phyloP scores from a whole-genome alignment of 2,888 invertebrate genomes.

The Nephrotoma appendiculata region DNA sequence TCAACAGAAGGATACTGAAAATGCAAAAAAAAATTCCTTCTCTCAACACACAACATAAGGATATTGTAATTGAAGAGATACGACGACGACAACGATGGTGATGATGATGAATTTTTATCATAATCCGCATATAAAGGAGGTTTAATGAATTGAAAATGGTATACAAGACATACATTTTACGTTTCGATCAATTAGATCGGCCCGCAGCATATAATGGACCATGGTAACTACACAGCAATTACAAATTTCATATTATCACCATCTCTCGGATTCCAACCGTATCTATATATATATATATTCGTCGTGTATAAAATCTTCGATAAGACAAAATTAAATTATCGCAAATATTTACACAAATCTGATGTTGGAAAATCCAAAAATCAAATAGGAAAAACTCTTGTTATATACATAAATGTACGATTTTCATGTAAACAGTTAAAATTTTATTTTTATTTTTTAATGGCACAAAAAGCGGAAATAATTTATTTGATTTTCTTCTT shows the following conservation, averaged over 20 bases:
- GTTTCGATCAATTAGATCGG: not conserved
- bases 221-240: too few species aligned
- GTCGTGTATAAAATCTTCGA: not conserved
- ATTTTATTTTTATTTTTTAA: not conserved
- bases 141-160: not conserved
- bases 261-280: not conserved
- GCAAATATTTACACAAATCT: not conserved
- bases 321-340: not conserved
- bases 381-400: not conserved
- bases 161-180: not conserved
- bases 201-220: not conserved
- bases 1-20: not conserved
- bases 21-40: not conserved
- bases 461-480: not conserved
- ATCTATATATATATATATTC: too few species aligned
- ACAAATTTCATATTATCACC: not conserved
- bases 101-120: not conserved
- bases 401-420: not conserved
- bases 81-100: not conserved
- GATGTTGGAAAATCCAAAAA: not conserved
- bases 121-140: not conserved
- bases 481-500: not conserved
- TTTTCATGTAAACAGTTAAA: not conserved
- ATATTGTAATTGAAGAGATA: not conserved
- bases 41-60: not conserved